A percentile compares a stretch with the other conserved stretches of the same genome.
These are phyloP conservation scores for Brienomyrus longianalis DNA, from an alignment of 2,113 vertebrate genomes.

Conservation along the genomic window DNA sequence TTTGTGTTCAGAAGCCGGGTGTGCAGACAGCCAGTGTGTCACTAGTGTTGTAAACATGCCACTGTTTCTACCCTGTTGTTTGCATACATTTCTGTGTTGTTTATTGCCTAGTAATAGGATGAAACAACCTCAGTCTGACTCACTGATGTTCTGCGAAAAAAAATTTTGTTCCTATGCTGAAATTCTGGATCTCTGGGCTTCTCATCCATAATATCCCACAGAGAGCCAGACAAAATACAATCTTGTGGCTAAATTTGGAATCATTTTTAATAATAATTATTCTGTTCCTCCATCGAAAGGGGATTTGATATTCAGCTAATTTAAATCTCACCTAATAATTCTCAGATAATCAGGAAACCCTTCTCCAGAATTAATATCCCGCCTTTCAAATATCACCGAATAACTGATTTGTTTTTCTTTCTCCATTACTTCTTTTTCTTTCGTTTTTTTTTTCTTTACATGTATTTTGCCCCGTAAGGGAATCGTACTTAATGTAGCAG, in stretches of 20 bases:
- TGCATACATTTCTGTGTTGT: slow-evolving; percentile 2
- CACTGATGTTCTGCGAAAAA: slow-evolving; percentile 28
- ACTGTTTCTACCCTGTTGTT: not conserved
- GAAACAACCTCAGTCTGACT: slow-evolving; percentile 9
- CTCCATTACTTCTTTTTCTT: not conserved
- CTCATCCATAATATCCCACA: slow-evolving; percentile 30
- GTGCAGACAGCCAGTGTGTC: not conserved
- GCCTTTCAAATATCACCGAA: not conserved
- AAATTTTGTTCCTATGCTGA: not conserved
- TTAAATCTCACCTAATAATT: not conserved
- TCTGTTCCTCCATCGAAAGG: not conserved
- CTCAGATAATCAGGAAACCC: not conserved
- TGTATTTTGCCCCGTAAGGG: not conserved
- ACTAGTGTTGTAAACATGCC: not conserved
- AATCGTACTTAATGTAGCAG: not conserved
- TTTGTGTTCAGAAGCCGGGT: not conserved
- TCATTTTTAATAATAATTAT: slow-evolving; percentile 32
- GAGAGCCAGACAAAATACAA: slow-evolving; percentile 31
- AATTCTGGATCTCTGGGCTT: slow-evolving; percentile 31
- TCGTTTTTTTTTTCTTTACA: not conserved
- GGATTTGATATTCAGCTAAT: not conserved
- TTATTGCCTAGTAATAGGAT: slow-evolving; percentile 10
- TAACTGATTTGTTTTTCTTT: not conserved
- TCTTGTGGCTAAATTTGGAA: slow-evolving; percentile 37
- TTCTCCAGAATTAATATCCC: slow-evolving; percentile 9